Base-by-base conservation (phyloP, 92 coral and sea anemone genomes). In the Montipora capitata region DNA sequence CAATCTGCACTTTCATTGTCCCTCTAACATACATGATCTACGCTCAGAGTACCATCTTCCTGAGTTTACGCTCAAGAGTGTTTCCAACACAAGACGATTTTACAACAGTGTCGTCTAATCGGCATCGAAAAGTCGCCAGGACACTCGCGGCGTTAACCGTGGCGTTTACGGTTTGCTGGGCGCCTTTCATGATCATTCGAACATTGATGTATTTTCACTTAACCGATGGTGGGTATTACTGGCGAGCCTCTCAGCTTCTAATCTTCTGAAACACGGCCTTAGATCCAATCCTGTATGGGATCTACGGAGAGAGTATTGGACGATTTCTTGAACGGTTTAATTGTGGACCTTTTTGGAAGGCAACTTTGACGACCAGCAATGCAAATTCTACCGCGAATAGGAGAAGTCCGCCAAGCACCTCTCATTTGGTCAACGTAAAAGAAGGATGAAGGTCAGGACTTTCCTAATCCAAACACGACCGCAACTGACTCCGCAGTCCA, bases 141-240 rank as follows among this genome's bases (percentile, higher is more conserved):
- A 74, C 62, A 35, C 49, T 88, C 16, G 43, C 81, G 3, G 77
- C 61, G 1, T 48, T 88, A 14, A 81, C 91, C 3, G 14, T 81
- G 6, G 85, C 91, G 38, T 88, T 88, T 81, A 10, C 49, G 15
- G 7, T 74, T 6, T 88, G 91, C 13, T 88, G 91, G 91, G 80
- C 68, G 2, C 91, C 91, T 35, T 88, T 88, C 64, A 73, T 88
- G 81, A 9, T 88, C 8, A 42, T 81, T 20, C 82, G 91, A 62
- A 73, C 87, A 57, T 16, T 88, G 87, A 72, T 81, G 82, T 88
- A 88, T 17, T 88, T 88, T 54, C 14, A 88, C 38, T 11, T 88
- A 20, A 45, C 56, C 7, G 62, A 38, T 51, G 91, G 54, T 27
- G 87, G 87, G 4, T 39, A 68, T 6, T 13, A 80, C 17, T 88